These are phyloP conservation scores for Edolisoma coerulescens DNA, from an alignment of 2,113 vertebrate genomes.

Conservation along the genomic window DNA sequence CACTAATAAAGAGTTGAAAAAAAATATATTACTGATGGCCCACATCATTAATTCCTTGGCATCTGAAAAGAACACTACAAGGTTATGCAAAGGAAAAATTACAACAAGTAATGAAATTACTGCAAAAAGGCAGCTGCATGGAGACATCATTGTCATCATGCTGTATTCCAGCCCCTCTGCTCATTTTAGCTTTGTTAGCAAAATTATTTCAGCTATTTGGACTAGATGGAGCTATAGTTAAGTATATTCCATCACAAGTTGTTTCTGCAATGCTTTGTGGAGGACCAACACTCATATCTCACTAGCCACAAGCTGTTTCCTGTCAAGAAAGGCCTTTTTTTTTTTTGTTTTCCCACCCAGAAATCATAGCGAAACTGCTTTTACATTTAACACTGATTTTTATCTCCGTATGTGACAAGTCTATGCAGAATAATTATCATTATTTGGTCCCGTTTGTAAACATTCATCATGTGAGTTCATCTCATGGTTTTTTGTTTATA, in stretches of 20 bases:
- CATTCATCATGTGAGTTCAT: neutral
- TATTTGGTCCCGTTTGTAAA: neutral
- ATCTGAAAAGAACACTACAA: neutral
- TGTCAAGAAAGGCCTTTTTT: neutral
- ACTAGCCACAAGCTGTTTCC: constrained; percentile 10
- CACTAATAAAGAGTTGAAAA: neutral
- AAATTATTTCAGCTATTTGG: neutral
- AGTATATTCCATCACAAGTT: neutral
- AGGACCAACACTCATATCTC: neutral
- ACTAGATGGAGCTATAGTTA: neutral
- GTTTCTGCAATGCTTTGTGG: neutral
- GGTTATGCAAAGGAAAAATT: neutral
- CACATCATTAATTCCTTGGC: neutral
- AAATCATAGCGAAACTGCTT: neutral
- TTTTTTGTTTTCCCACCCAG: neutral
- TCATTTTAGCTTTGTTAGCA: neutral
- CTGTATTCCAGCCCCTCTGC: neutral
- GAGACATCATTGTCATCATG: neutral
- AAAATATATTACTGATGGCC: neutral
- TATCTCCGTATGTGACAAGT: neutral
- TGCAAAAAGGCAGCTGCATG: neutral
- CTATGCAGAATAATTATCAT: neutral
- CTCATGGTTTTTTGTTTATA: neutral
- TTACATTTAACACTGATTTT: neutral
- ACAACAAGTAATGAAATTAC: neutral